phyloP scores from a whole-genome alignment of 2,797 vertebrate species.

The Xiphorhynchus erythropygius region DNA sequence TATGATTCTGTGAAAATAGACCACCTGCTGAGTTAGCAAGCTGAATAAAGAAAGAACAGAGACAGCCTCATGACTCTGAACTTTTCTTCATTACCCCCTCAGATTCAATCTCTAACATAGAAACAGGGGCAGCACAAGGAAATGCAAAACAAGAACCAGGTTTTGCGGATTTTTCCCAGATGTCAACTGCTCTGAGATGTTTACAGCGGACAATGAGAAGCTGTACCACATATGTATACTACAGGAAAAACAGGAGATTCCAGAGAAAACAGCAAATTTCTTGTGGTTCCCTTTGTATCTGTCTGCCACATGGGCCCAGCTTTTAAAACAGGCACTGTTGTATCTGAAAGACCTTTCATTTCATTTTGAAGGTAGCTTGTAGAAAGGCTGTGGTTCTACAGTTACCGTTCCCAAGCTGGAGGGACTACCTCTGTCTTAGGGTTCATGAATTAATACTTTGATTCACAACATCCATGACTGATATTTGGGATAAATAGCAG shows the following conservation, averaged over 20 bases:
- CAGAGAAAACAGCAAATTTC: background rate
- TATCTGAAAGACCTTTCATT: background rate
- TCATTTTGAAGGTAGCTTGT: background rate
- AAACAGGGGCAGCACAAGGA: background rate
- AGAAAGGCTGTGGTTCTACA: background rate
- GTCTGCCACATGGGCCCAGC: background rate
- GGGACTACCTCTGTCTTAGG: background rate
- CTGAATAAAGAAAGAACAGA: background rate
- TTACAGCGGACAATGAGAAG: background rate
- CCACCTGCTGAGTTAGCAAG: background rate
- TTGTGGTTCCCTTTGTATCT: rapidly evolving
- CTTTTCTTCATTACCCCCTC: background rate
- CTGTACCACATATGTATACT: background rate
- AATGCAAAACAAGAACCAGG: background rate
- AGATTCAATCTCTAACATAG: rapidly evolving
- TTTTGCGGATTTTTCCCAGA: background rate
- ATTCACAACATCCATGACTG: rapidly evolving
- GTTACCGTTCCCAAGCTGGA: background rate
- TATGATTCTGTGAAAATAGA: background rate
- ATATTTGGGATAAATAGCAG: background rate
- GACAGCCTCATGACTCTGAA: background rate
- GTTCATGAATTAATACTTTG: background rate
- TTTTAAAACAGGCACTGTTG: background rate
- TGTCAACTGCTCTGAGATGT: background rate
- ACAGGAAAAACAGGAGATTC: background rate